phyloP scores from a whole-genome alignment of 2,888 invertebrate genomes.

The Eilema griseolum region DNA sequence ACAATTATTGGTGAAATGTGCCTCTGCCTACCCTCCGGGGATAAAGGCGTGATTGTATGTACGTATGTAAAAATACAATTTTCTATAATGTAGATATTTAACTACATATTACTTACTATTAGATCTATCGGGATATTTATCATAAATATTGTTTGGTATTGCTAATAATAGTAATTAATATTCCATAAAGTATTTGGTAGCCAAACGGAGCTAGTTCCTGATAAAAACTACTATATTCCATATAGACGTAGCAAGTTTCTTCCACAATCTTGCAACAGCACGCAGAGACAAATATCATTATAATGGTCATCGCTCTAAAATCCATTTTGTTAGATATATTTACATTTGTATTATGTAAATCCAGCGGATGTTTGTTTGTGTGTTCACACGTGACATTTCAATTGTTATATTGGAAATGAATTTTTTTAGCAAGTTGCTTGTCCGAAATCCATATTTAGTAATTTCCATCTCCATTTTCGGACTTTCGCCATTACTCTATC shows the following conservation, averaged over 20 bases:
- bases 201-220: not conserved
- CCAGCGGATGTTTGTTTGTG: conserved; percentile 29
- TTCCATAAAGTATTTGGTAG: too few relatives aligned
- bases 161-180: too few relatives aligned
- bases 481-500: not conserved
- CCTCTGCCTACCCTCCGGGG: too few relatives aligned
- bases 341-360: conserved; percentile 34
- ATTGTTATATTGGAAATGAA: not conserved
- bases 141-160: too few relatives aligned
- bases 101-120: too few relatives aligned
- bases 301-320: conserved; percentile 42
- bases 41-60: too few relatives aligned
- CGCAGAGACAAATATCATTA: conserved; percentile 34
- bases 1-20: too few relatives aligned
- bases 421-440: not conserved
- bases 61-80: too few relatives aligned
- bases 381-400: conserved; percentile 12
- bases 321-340: conserved; percentile 31
- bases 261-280: conserved; percentile 8
- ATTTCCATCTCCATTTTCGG: not conserved
- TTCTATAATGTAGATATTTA: too few relatives aligned
- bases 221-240: not conserved
- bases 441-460: not conserved
- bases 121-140: too few relatives aligned
- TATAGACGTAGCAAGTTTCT: conserved; percentile 26